Evolutionary conservation across 2,797 vertebrate species (phyloP).

Genomic region (Serranus cabrilla): DNA sequence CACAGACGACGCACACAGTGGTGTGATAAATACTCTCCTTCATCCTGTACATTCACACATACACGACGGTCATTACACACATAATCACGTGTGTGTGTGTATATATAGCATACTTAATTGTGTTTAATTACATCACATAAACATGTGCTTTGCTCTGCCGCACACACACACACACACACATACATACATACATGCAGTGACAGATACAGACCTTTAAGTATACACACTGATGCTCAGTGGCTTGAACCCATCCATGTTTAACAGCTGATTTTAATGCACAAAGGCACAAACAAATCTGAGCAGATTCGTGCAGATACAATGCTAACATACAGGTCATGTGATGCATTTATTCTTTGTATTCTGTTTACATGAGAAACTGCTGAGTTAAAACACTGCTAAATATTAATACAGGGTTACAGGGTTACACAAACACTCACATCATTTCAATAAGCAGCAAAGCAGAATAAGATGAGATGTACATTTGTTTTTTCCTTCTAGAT

Average conservation of each 20-base stretch:
- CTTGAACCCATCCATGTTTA: neutral
- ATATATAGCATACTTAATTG: slow-evolving; percentile 39
- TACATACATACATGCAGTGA: neutral
- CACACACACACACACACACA: neutral
- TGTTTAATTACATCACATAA: slow-evolving; percentile 43
- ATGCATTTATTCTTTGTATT: slow-evolving; percentile 5
- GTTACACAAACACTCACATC: no score
- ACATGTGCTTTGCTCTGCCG: neutral
- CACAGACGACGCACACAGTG: slow-evolving; percentile 33
- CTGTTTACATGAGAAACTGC: neutral
- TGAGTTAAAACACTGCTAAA: slow-evolving; percentile 27
- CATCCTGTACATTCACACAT: slow-evolving; percentile 45
- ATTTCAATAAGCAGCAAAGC: slow-evolving; percentile 1
- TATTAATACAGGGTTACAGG: no score
- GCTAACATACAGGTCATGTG: neutral
- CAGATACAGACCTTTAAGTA: neutral
- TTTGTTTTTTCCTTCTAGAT: neutral
- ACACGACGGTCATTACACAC: slow-evolving; percentile 38
- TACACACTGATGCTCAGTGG: neutral
- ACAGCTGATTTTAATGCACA: neutral
- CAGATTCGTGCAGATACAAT: slow-evolving; percentile 8
- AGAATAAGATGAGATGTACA: neutral
- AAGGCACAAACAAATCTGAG: slow-evolving; percentile 14
- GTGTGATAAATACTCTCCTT: slow-evolving; percentile 54
- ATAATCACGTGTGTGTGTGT: slow-evolving; percentile 13